Base-by-base conservation (phyloP, 2,113 vertebrate species). In the Todiramphus saurophagus region DNA sequence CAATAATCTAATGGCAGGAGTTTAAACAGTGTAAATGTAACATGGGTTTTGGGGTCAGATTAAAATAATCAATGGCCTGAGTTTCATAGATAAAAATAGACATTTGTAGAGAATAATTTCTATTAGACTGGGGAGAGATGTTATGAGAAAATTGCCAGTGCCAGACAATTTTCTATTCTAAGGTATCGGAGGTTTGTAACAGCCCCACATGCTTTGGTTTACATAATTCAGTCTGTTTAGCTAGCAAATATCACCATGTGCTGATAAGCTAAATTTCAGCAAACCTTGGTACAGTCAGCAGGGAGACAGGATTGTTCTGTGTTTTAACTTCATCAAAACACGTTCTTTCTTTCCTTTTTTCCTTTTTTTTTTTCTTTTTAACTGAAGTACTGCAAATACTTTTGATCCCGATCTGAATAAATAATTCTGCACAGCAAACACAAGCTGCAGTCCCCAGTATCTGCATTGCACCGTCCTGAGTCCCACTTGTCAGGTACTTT, bases 231-330 rank as follows among this genome's bases (percentile, higher is more conserved):
- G 62, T 77, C 62, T 94, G 88, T 94, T 90, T 86, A 95, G 67
- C 84, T 83, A 94, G 77, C 95, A 97, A 88, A 81, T 90, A 94
- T 51, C 68, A 84, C 70, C 72, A 31, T 85, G 80, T 59, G 88
- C 90, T 94, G 88, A 95, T 93, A 91, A 95, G 91, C 66, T 93
- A 68, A 67, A 93, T 90, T 96, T 96, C 95, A 89, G 92, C 70
- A 91, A 94, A 92, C 59, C 85, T 76, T 83, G 82, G 84, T 33
- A 51, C 20, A 93, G 37, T 39, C 93, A 89, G 66, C 44, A 63
- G 90, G 96, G 70, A 92, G 64, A 30, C 66, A 70, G 44, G 75
- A 90, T 77, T 96, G 67, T 73, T 94, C 53, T 91, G 78, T 41
- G 19, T 41, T 92, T 90, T 83, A 90, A 88, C 68, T 83, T 89